Evolutionary conservation across 2,113 vertebrate species (phyloP), one percentile per base, ranked within the genome.

Genomic region (Saimiri boliviensis): DNA sequence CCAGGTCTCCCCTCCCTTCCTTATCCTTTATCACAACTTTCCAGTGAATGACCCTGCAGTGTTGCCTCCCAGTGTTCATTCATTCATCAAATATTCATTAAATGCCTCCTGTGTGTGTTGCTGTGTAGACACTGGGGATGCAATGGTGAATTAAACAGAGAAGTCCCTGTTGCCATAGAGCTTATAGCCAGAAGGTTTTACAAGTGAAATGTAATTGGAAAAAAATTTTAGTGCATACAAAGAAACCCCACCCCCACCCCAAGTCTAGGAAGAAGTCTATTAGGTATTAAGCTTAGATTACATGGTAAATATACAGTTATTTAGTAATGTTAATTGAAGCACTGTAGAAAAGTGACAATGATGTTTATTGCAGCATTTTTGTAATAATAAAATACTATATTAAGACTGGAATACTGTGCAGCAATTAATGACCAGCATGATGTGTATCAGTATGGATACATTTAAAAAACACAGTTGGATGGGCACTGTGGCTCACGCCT

Each of bases 351-450:
- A 88, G 40, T 42, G 11, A 19, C 30, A 92, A 1, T 84, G 40
- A 35, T 70, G 63, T 73, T 96, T 68, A 77, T 37, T 87, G 40
- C 30, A 76, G 8, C 66, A 40, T 56, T 70, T 84, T 80, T 21
- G 90, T 56, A 84, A n/a, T 94, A 76, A 73, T 52, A 76, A 95
- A 77, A 89, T 92, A 68, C 11, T 83, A 45, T 94, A 32, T 73
- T 74, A 52, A 73, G n/a, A 52, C 30, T 66, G 8, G 16, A 30
- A 89, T 85, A 66, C 30, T 77, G 23, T 17, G 11, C 37, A 92
- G 21, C 42, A 82, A 73, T 88, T 91, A 83, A 52, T 47, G 63
- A 71, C 80, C 27, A 47, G 49, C 87, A 8, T 17, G 3, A 32
- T 49, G n/a, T 86, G 1, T 74, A n/a, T 89, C n/a, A 54, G 3